Evolutionary conservation across 2,113 vertebrate species (phyloP).

Genomic region (Protobothrops flavoviridis): DNA sequence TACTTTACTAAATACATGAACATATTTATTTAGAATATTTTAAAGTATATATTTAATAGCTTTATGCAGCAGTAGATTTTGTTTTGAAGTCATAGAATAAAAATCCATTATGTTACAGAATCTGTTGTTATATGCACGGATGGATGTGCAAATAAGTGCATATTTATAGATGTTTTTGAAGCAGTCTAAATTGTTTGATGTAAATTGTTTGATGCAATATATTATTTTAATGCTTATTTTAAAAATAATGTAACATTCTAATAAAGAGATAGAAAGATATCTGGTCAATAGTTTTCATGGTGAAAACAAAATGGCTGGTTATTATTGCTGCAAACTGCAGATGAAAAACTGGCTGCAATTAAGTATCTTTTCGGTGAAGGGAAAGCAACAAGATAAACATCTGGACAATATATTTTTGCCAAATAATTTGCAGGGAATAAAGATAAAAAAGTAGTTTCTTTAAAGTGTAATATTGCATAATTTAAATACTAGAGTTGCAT

Average conservation of each 20-base stretch:
- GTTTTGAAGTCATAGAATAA: background rate
- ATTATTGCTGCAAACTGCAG: conserved; percentile 57
- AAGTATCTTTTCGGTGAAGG: conserved; percentile 54
- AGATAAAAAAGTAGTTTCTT: conserved; percentile 38
- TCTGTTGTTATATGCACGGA: background rate
- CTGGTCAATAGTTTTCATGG: conserved; percentile 52
- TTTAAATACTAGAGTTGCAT: conserved; percentile 43
- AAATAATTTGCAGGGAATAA: conserved; percentile 40
- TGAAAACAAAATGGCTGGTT: conserved; percentile 68
- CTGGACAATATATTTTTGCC: conserved; percentile 41
- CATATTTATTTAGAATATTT: conserved; percentile 27
- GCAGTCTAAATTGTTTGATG: background rate
- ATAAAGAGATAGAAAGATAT: conserved; percentile 48
- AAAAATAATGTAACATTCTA: conserved; percentile 37
- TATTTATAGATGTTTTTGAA: background rate
- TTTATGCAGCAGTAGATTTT: background rate
- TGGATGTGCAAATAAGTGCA: background rate
- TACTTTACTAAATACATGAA: background rate
- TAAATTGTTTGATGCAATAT: background rate
- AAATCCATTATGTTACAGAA: background rate
- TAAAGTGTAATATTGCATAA: conserved; percentile 50
- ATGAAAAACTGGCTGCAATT: conserved; percentile 57
- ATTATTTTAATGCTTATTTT: conserved; percentile 28
- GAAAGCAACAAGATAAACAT: conserved; percentile 49
- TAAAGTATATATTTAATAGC: background rate